A percentile compares a stretch with the other conserved stretches of the same genome.
phyloP scores from a whole-genome alignment of 2,113 vertebrate genomes.

The Oryzias melastigma region DNA sequence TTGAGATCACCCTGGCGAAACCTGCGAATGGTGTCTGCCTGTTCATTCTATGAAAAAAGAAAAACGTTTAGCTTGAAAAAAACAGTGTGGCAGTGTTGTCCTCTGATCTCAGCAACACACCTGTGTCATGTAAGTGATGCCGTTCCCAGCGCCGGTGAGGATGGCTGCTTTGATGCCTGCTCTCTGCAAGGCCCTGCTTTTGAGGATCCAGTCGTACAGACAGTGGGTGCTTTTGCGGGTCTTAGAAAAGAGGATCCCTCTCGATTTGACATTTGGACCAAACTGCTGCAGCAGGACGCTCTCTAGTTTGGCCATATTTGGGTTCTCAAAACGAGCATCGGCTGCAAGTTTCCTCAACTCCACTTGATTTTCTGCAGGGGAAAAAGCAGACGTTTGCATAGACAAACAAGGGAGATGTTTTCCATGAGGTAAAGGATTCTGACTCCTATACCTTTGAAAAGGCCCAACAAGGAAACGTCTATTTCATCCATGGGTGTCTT shows the following conservation, averaged over 20 bases:
- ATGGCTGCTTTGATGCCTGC: constrained; percentile 74
- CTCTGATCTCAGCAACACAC: constrained; percentile 53
- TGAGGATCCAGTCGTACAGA: constrained; percentile 83
- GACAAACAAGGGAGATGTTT: too few relatives aligned
- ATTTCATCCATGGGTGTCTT: constrained; percentile 65
- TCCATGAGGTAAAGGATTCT: background rate
- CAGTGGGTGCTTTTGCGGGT: constrained; percentile 82
- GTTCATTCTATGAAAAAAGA: constrained; percentile 66
- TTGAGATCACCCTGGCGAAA: constrained; percentile 83
- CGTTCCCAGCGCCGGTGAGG: constrained; percentile 82
- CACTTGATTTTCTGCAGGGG: constrained; percentile 70
- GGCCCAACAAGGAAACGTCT: constrained; percentile 74
- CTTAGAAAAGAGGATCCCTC: constrained; percentile 84
- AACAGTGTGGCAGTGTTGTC: too few relatives aligned
- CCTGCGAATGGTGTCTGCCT: constrained; percentile 78
- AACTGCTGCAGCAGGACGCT: constrained; percentile 80
- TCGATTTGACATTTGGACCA: constrained; percentile 32
- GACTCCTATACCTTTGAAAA: constrained; percentile 78
- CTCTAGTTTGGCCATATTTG: constrained; percentile 81
- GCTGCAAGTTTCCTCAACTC: constrained; percentile 58
- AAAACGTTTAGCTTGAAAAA: background rate
- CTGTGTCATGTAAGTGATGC: constrained; percentile 86
- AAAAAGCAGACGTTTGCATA: background rate
- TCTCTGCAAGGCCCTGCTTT: constrained; percentile 40
- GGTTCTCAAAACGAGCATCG: constrained; percentile 78